phyloP scores from a whole-genome alignment of 2,797 vertebrate species.

The Coranthus polyacanthus region DNA sequence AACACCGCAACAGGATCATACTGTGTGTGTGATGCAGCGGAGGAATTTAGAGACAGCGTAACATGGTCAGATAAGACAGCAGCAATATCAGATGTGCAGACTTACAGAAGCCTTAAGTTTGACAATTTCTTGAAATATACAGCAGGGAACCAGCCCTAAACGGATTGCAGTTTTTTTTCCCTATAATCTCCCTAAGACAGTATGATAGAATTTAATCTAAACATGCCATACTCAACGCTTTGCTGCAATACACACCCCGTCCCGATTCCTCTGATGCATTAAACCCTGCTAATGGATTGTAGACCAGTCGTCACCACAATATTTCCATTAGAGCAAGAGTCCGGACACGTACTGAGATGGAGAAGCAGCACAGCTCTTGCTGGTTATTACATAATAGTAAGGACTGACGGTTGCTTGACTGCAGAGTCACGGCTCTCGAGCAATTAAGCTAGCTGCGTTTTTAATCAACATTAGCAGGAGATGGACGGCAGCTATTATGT shows the following conservation, averaged over 20 bases:
- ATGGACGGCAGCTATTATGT: fast-evolving
- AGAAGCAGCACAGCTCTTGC: neutral
- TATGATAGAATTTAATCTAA: neutral
- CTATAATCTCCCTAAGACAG: neutral
- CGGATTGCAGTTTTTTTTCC: neutral
- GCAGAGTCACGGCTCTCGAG: slow-evolving; percentile 51
- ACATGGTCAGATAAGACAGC: neutral
- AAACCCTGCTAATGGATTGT: neutral
- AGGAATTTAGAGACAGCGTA: neutral
- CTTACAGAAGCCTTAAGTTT: too few species aligned
- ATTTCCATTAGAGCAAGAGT: neutral
- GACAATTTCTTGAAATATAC: neutral
- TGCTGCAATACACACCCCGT: neutral
- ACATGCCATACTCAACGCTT: neutral
- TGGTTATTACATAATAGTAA: slow-evolving; percentile 67
- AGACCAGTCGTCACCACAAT: neutral
- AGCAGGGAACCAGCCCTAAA: neutral
- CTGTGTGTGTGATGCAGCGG: slow-evolving; percentile 16
- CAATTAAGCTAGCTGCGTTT: slow-evolving; percentile 45
- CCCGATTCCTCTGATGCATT: neutral
- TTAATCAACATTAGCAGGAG: neutral
- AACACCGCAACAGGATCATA: slow-evolving; percentile 31
- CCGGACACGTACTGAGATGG: slow-evolving; percentile 2
- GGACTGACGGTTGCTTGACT: slow-evolving; percentile 21
- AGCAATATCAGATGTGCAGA: too few species aligned